A percentile compares a stretch with the other conserved stretches of the same genome.
Conservation (phyloP, 2,113 vertebrate species). For the Microcebus lehilahytsara region DNA sequence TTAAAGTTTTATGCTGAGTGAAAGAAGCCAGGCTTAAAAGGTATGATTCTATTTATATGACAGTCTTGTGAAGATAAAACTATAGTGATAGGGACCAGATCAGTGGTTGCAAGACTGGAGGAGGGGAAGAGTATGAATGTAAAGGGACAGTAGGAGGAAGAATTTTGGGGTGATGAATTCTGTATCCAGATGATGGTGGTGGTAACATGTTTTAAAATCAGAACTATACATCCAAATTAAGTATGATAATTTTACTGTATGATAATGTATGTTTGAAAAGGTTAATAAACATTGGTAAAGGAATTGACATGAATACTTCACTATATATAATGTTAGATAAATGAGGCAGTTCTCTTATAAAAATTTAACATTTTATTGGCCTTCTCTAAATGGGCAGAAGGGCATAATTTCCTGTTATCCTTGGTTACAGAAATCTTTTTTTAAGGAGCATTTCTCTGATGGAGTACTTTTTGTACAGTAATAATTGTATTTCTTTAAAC, state of each 20-base stretch:
- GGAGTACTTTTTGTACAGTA: neutral
- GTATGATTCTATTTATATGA: neutral
- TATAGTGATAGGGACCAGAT: neutral
- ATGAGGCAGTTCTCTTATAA: neutral
- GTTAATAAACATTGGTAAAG: neutral
- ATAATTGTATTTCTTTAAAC: constrained; percentile 29
- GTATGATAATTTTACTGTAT: constrained; percentile 3
- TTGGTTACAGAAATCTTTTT: constrained; percentile 31
- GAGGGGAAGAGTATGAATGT: neutral
- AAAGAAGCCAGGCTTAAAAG: neutral
- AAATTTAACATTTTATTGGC: neutral
- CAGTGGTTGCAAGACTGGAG: neutral
- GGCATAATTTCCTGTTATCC: neutral
- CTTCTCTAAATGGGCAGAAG: neutral
- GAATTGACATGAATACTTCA: neutral
- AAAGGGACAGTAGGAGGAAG: neutral
- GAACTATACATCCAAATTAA: neutral
- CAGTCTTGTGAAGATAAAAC: neutral
- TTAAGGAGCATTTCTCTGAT: neutral
- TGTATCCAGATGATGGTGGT: neutral
- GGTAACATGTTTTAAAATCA: constrained; percentile 2
- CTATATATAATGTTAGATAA: neutral
- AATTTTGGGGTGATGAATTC: neutral
- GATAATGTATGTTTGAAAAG: neutral
- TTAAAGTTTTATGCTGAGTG: neutral